Percentiles rank a stretch among this genome's conserved stretches.
Conservation (phyloP, 1,140 invertebrate genomes). For the Aphelenchoides besseyi region DNA sequence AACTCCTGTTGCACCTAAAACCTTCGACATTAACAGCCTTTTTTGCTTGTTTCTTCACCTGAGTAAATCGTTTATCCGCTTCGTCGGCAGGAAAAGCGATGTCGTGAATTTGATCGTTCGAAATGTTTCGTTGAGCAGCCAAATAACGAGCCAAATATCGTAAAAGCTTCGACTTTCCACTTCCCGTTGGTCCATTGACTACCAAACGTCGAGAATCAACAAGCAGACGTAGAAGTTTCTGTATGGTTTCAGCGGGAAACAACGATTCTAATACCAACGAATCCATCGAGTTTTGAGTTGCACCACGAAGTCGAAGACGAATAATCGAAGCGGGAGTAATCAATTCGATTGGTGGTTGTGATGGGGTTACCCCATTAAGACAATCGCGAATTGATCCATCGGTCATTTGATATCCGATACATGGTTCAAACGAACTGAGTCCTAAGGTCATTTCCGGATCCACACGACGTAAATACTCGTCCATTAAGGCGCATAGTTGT, state of each 20-base stretch:
- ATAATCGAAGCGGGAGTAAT: slow-evolving; percentile 46
- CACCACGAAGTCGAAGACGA: slow-evolving; percentile 69
- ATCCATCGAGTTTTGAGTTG: slow-evolving; percentile 82
- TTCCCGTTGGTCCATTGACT: slow-evolving; percentile 90
- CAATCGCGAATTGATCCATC: slow-evolving; percentile 10
- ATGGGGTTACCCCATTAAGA: slow-evolving; percentile 24
- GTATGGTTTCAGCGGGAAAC: slow-evolving; percentile 90
- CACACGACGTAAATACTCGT: slow-evolving; percentile 84
- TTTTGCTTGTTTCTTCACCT: slow-evolving; percentile 15
- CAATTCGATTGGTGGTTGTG: slow-evolving; percentile 33
- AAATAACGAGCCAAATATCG: slow-evolving; percentile 39
- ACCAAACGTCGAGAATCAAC: slow-evolving; percentile 87
- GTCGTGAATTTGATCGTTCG: slow-evolving; percentile 30
- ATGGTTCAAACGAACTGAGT: slow-evolving; percentile 73
- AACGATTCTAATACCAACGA: slow-evolving; percentile 89
- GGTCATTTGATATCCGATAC: slow-evolving; percentile 79
- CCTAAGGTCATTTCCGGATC: slow-evolving; percentile 87
- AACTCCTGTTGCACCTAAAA: slow-evolving; percentile 36
- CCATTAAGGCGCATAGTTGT: slow-evolving; percentile 82
- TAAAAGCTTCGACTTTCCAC: slow-evolving; percentile 78
- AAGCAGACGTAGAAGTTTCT: slow-evolving; percentile 81
- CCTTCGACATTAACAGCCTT: not conserved
- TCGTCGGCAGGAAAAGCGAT: slow-evolving; percentile 45
- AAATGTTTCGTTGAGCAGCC: slow-evolving; percentile 26
- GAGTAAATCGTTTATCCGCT: slow-evolving; percentile 11